Evolutionary conservation across 2,888 invertebrate species (phyloP).

Genomic region (Drosophila subsilvestris): DNA sequence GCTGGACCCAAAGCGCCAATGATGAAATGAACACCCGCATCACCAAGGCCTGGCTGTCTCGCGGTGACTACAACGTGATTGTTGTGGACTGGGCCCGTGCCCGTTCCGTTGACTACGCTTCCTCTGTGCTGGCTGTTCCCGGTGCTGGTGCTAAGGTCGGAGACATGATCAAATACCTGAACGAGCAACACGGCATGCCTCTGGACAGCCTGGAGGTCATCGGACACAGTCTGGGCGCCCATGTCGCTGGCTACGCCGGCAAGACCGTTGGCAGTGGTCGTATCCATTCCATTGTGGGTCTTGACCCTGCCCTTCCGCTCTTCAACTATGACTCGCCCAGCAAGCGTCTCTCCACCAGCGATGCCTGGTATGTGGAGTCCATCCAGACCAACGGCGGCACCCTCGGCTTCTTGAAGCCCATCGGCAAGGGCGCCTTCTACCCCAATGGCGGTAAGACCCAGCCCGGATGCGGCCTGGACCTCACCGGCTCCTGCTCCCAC

Average conservation of each 20-base stretch:
- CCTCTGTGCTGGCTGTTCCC: conserved; percentile 84
- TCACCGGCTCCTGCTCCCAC: conserved; percentile 84
- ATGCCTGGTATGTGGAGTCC: conserved; percentile 82
- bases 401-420: conserved; percentile 81
- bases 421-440: conserved; percentile 85
- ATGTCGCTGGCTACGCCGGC: conserved; percentile 86
- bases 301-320: conserved; percentile 82
- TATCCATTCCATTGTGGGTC: conserved; percentile 86
- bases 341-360: conserved; percentile 69
- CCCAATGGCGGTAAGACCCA: conserved; percentile 86
- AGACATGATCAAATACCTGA: conserved; percentile 81
- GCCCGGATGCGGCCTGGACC: conserved; percentile 84
- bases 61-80: conserved; percentile 86
- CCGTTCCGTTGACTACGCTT: conserved; percentile 85
- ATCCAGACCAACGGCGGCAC: conserved; percentile 82
- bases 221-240: conserved; percentile 87
- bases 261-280: conserved; percentile 85
- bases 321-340: conserved; percentile 66
- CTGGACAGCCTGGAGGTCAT: conserved; percentile 85
- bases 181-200: conserved; percentile 84
- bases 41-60: conserved; percentile 85
- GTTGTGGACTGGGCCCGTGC: conserved; percentile 87
- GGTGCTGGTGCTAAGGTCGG: conserved; percentile 76
- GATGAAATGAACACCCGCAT: conserved; percentile 80
- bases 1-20: conserved; percentile 86